Evolutionary conservation across 2,888 invertebrate genomes (phyloP).

Genomic region (Cheilosia grossa): DNA sequence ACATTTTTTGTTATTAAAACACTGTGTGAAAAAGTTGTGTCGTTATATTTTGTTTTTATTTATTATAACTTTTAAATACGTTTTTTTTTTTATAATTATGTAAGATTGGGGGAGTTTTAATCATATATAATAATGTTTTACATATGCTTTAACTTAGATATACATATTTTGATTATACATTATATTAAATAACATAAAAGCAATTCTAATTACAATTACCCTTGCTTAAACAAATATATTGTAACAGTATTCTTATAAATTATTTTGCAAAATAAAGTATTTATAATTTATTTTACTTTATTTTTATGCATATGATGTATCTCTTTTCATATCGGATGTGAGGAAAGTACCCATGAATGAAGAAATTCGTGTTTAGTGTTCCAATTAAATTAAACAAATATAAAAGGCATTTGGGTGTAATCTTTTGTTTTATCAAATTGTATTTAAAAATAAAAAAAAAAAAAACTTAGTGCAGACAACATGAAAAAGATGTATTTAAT

Average conservation of each 20-base stretch:
- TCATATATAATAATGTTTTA: conserved; percentile 53
- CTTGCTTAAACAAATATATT: conserved; percentile 66
- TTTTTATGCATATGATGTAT: conserved; percentile 48
- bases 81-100: conserved; percentile 52
- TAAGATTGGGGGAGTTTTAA: conserved; percentile 58
- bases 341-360: conserved; percentile 45
- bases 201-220: conserved; percentile 67
- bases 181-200: conserved; percentile 68
- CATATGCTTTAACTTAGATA: conserved; percentile 61
- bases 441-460: conserved; percentile 44
- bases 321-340: conserved; percentile 25
- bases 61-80: conserved; percentile 68
- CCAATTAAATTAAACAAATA: conserved; percentile 53
- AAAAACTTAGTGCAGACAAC: conserved; percentile 60
- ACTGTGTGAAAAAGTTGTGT: not conserved
- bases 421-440: conserved; percentile 46
- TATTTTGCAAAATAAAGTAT: conserved; percentile 63
- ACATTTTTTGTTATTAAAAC: conserved; percentile 3
- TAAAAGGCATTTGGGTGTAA: conserved; percentile 68
- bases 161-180: conserved; percentile 71
- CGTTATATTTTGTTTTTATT: conserved; percentile 50
- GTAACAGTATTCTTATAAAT: conserved; percentile 65
- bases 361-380: conserved; percentile 40
- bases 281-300: conserved; percentile 15
- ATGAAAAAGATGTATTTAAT: conserved; percentile 55